Conservation (phyloP, 2,113 vertebrate genomes). For the Aramus guarauna region DNA sequence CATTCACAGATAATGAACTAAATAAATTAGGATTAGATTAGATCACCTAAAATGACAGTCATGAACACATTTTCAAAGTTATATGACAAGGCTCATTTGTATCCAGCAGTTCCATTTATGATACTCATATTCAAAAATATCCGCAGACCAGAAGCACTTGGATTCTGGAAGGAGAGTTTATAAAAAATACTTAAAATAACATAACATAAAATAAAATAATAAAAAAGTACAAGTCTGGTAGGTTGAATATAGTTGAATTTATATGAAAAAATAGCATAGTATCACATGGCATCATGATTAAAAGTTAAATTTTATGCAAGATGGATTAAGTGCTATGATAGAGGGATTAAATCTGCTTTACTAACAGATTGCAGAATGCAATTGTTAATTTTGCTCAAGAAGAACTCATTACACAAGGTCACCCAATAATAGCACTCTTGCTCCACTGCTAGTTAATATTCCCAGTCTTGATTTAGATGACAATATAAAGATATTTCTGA, state of each 20-base stretch:
- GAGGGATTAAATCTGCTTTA: background rate
- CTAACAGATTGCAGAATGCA: constrained; percentile 1
- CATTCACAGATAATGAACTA: background rate
- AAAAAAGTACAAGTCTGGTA: background rate
- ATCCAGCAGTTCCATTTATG: background rate
- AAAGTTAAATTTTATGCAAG: background rate
- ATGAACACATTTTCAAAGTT: background rate
- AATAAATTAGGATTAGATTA: background rate
- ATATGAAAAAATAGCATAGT: background rate
- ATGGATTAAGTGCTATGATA: background rate
- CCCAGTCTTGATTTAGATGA: constrained; percentile 7
- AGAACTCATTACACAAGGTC: constrained; percentile 21
- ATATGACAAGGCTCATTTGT: fast-evolving
- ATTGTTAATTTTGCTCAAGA: constrained; percentile 26
- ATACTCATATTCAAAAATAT: background rate
- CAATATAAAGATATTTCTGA: background rate
- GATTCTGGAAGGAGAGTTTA: background rate
- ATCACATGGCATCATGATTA: background rate
- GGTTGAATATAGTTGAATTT: background rate
- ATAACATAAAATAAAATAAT: background rate
- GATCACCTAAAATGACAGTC: background rate
- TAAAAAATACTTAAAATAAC: background rate
- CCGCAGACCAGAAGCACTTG: background rate
- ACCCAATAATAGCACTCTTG: background rate
- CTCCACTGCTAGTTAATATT: constrained; percentile 19